These are phyloP conservation scores for Pristionchus fissidentatus DNA, from an alignment of 2,888 invertebrate species.

Conservation along the genomic window DNA sequence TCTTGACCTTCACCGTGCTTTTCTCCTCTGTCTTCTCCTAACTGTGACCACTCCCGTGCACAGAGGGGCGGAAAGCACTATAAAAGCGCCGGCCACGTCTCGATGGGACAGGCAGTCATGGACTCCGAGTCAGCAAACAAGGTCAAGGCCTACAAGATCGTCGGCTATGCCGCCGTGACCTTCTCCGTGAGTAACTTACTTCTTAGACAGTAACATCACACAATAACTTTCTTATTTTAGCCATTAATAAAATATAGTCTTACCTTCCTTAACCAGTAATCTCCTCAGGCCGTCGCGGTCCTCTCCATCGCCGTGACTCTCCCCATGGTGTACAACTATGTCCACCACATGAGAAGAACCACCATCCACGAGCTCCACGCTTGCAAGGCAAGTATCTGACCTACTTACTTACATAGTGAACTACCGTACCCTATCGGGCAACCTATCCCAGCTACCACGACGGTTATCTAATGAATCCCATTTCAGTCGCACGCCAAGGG, in stretches of 20 bases:
- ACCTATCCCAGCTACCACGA: not conserved
- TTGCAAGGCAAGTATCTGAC: slow-evolving; percentile 36
- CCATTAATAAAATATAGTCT: no score
- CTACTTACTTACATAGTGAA: not conserved
- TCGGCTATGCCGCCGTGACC: slow-evolving; percentile 48
- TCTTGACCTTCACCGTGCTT: not conserved
- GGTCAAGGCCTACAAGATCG: slow-evolving; percentile 44
- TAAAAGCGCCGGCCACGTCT: not conserved
- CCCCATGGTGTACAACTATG: slow-evolving; percentile 49
- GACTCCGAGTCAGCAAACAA: slow-evolving; percentile 37
- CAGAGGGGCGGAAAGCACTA: slow-evolving; percentile 28
- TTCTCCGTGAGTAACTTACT: slow-evolving; percentile 15
- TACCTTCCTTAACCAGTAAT: not conserved
- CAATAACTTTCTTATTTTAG: not conserved
- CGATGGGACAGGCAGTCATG: slow-evolving; percentile 32
- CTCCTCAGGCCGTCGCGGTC: slow-evolving; percentile 38
- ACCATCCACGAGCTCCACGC: slow-evolving; percentile 45
- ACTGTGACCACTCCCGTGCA: slow-evolving; percentile 3
- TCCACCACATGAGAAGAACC: slow-evolving; percentile 46
- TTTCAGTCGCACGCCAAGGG: slow-evolving; percentile 43
- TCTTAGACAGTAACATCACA: not conserved
- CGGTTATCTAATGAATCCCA: not conserved
- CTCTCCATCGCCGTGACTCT: slow-evolving; percentile 49
- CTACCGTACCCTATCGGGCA: not conserved
- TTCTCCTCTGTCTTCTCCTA: not conserved